A percentile compares a stretch with the other conserved stretches of the same genome.
These are phyloP conservation scores for Baccha elongata DNA, from an alignment of 2,888 invertebrate species.

Conservation along the genomic window DNA sequence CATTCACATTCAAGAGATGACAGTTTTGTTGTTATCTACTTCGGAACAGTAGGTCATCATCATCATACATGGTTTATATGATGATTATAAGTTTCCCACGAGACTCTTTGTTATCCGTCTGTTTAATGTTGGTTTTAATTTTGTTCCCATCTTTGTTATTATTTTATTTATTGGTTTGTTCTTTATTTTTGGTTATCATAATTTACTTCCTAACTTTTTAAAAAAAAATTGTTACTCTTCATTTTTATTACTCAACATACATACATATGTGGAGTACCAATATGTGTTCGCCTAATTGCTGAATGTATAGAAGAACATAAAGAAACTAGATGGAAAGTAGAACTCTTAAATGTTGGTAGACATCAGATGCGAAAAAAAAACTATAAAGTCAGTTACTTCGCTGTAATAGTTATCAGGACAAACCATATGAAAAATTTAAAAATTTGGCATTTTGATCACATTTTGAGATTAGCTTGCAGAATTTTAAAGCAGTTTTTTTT, in stretches of 20 bases:
- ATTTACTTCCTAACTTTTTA: not conserved
- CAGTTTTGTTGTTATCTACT: slow-evolving; percentile 38
- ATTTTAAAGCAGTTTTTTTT: no score
- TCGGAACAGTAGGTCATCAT: slow-evolving; percentile 53
- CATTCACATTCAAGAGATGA: slow-evolving; percentile 33
- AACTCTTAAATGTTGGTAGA: not conserved
- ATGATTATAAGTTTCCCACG: slow-evolving; percentile 61
- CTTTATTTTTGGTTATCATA: slow-evolving; percentile 21
- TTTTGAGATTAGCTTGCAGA: no score
- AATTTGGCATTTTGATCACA: no score
- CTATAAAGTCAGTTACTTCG: no score
- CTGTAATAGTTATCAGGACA: no score
- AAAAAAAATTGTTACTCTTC: not conserved
- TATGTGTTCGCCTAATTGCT: not conserved
- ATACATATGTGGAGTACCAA: not conserved
- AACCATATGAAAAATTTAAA: no score
- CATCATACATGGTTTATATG: slow-evolving; percentile 24
- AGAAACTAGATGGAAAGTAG: not conserved
- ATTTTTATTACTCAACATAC: not conserved
- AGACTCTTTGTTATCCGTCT: slow-evolving; percentile 34
- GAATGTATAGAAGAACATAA: not conserved
- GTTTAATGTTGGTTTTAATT: slow-evolving; percentile 5
- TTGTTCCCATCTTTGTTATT: slow-evolving; percentile 57
- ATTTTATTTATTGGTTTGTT: slow-evolving; percentile 28
- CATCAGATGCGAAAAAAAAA: no score